phyloP scores from a whole-genome alignment of 1,140 invertebrate species.

The Drosophila subpulchrella region DNA sequence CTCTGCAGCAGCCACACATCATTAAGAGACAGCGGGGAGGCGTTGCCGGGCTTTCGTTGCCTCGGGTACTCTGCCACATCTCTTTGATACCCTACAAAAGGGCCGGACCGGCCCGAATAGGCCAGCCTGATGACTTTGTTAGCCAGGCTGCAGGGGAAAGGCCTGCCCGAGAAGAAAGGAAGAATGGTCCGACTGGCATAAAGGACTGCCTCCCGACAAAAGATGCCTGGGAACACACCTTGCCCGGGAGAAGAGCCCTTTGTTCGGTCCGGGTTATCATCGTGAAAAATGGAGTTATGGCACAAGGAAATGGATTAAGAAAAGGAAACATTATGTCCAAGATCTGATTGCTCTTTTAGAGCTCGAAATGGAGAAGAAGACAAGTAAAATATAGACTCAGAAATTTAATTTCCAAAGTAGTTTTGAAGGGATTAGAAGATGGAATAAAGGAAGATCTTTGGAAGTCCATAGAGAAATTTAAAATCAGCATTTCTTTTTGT shows the following conservation, averaged over 20 bases:
- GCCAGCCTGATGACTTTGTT: conserved; percentile 54
- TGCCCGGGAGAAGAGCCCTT: conserved; percentile 6
- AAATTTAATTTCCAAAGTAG: conserved; percentile 15
- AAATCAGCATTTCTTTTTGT: background rate
- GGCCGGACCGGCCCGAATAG: background rate
- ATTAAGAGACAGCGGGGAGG: conserved; percentile 74
- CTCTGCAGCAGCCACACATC: conserved; percentile 79
- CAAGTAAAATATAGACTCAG: conserved; percentile 26
- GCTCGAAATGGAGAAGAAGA: background rate
- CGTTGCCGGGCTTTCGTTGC: conserved; percentile 57
- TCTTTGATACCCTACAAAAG: conserved; percentile 48
- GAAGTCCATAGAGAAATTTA: background rate
- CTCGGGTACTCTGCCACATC: conserved; percentile 27
- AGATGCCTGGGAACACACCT: conserved; percentile 35
- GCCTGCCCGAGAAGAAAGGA: background rate
- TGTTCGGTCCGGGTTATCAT: conserved; percentile 27
- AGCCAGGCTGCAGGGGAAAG: conserved; percentile 25
- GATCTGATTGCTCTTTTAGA: conserved; percentile 44
- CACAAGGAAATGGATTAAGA: conserved; percentile 44
- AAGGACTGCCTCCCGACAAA: conserved; percentile 30
- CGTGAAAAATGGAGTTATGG: conserved; percentile 51
- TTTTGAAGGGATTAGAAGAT: conserved; percentile 4
- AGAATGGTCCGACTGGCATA: conserved; percentile 37
- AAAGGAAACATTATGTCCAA: conserved; percentile 21
- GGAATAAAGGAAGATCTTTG: background rate